Evolutionary conservation across 2,888 invertebrate genomes (phyloP).

Genomic region (Epirrhoe alternata): DNA sequence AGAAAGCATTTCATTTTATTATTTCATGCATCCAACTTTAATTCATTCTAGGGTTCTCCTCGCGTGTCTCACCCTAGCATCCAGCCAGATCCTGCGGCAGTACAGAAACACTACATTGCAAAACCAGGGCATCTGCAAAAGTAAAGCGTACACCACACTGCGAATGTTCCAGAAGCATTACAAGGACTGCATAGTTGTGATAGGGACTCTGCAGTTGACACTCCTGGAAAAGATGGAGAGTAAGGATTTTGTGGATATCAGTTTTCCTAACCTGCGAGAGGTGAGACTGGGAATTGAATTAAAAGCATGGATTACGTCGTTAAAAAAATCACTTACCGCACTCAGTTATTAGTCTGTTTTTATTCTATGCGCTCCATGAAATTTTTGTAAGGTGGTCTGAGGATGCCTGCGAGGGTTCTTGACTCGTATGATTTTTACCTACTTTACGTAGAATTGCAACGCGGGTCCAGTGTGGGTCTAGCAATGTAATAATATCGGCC

Average conservation of each 20-base stretch:
- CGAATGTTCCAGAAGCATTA: constrained; percentile 46
- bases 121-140: constrained; percentile 56
- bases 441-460: too few relatives aligned
- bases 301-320: background rate
- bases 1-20: too few relatives aligned
- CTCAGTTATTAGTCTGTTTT: too few relatives aligned
- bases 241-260: constrained; percentile 78
- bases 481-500: too few relatives aligned
- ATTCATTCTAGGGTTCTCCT: constrained; percentile 29
- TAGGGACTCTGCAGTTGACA: constrained; percentile 91
- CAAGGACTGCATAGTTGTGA: constrained; percentile 85
- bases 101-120: constrained; percentile 24
- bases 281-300: constrained; percentile 44
- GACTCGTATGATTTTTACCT: too few relatives aligned
- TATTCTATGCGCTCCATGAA: too few relatives aligned
- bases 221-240: constrained; percentile 84
- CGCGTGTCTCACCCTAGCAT: constrained; percentile 15
- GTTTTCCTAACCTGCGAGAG: constrained; percentile 90
- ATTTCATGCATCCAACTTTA: background rate
- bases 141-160: constrained; percentile 48
- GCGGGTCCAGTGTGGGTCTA: too few relatives aligned
- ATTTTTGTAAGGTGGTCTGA: too few relatives aligned
- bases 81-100: constrained; percentile 23
- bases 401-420: too few relatives aligned
- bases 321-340: too few relatives aligned